Evolutionary conservation across 1,140 invertebrate species (phyloP), one percentile per base, ranked within the genome.

Genomic region (Drosophila orosa): DNA sequence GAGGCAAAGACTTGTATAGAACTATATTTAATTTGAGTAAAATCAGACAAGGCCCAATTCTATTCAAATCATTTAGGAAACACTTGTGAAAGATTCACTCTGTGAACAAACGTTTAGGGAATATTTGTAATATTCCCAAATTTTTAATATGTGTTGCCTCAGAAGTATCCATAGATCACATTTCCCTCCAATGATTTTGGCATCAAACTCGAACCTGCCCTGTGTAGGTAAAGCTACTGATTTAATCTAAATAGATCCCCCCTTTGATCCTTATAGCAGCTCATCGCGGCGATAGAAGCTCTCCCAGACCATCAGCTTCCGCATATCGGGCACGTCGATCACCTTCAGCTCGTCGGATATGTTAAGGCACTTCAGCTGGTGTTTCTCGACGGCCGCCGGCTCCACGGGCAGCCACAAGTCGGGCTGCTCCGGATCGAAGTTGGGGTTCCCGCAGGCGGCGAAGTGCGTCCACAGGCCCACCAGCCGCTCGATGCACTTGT

Each of bases 231-330:
- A 69, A 47, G 56, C 61, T 77, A 54, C 31, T 17, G 24, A 50
- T 54, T 37, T 40, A 63, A 45, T 37, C 44, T 57, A 52, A 12
- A 17, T 8, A n/a, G 50, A 45, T 40, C 17, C 27, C 25, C 17
- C 12, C 50, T 13, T 33, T 40, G 13, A 35, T 44, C 39, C 61
- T 77, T 78, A 91, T 29, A 91, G 67, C 54, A 91, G 50, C 56
- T 91, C 84, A 58, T 91, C 83, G 42, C 83, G 80, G 4, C 72
- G 33, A 42, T 79, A 92, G 58, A 92, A 91, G 31, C 91, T 85
- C 67, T 92, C 91, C 93, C 93, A 93, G 74, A 93, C 91, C 79
- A 91, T 72, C 63, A 93, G 68, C 60, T 93, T 91, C 15, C 92
- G 89, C 33, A 74, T 39, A 27, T 93, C 93, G 24, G 93, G 93